Evolutionary conservation across 2,888 invertebrate species (phyloP).

Genomic region (Apodemia mormo): DNA sequence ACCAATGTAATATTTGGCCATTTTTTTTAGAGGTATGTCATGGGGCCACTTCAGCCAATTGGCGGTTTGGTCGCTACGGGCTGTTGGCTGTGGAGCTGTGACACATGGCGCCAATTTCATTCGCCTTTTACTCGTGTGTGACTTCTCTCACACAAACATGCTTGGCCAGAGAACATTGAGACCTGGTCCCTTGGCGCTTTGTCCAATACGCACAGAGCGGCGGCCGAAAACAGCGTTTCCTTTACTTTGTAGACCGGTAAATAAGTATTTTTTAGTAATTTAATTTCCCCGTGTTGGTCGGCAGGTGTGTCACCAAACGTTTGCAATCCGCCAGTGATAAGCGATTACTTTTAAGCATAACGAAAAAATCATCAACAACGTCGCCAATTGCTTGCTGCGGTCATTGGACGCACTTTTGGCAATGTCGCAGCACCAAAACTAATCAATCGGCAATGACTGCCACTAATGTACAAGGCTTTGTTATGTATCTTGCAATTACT

Average conservation of each 20-base stretch:
- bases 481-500: too few species aligned
- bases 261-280: constrained; percentile 21
- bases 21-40: constrained; percentile 50
- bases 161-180: constrained; percentile 63
- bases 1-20: too few species aligned
- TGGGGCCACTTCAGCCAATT: constrained; percentile 77
- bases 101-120: constrained; percentile 53
- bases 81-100: constrained; percentile 68
- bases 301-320: background rate
- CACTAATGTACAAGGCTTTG: too few species aligned
- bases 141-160: constrained; percentile 77
- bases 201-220: constrained; percentile 55
- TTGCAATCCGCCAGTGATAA: too few species aligned
- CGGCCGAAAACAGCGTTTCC: constrained; percentile 51
- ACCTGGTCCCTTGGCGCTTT: constrained; percentile 50
- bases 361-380: too few species aligned
- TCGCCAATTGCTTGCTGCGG: too few species aligned
- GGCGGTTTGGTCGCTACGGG: constrained; percentile 66
- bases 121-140: constrained; percentile 64
- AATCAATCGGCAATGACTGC: too few species aligned
- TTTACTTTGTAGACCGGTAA: constrained; percentile 61
- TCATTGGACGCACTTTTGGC: too few species aligned
- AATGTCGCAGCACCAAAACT: too few species aligned
- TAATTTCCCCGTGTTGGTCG: background rate
- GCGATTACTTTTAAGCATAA: too few species aligned